A percentile compares a stretch with the other conserved stretches of the same genome.
phyloP scores from a whole-genome alignment of 2,888 invertebrate species.

The Laothoe populi region DNA sequence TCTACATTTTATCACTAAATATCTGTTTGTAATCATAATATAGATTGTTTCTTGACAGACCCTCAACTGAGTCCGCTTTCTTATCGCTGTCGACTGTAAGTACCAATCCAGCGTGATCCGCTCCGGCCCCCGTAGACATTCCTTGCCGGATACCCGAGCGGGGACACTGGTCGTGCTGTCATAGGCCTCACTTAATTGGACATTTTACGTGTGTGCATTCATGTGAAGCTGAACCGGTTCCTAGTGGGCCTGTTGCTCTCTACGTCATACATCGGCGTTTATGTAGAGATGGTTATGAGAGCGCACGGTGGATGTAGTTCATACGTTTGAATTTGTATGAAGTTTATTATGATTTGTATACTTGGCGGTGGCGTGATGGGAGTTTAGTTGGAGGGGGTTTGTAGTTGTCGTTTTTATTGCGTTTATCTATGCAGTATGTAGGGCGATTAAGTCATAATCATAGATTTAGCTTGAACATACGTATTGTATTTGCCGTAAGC shows the following conservation, averaged over 20 bases:
- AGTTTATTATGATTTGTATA: constrained; percentile 79
- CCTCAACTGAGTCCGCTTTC: constrained; percentile 71
- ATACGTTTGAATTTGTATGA: constrained; percentile 67
- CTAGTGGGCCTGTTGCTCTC: constrained; percentile 71
- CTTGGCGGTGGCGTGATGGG: constrained; percentile 70
- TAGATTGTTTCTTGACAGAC: constrained; percentile 69
- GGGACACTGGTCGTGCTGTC: constrained; percentile 69
- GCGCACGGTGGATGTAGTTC: constrained; percentile 54
- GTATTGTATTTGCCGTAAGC: neutral
- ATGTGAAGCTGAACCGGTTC: constrained; percentile 77
- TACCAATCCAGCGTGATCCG: constrained; percentile 64
- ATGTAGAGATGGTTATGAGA: constrained; percentile 68
- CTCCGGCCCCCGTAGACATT: constrained; percentile 53
- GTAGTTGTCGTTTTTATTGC: constrained; percentile 64
- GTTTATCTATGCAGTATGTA: constrained; percentile 52
- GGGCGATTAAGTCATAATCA: constrained; percentile 30
- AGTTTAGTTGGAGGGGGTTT: constrained; percentile 60
- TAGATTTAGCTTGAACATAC: constrained; percentile 11
- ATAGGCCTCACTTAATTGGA: constrained; percentile 77
- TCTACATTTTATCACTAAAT: constrained; percentile 47
- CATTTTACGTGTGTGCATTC: constrained; percentile 74
- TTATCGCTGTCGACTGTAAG: constrained; percentile 69
- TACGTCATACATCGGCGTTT: constrained; percentile 74
- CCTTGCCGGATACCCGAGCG: constrained; percentile 48
- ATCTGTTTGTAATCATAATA: constrained; percentile 56